Base-by-base conservation (phyloP, 1,140 invertebrate species). In the Drosophila suzukii region DNA sequence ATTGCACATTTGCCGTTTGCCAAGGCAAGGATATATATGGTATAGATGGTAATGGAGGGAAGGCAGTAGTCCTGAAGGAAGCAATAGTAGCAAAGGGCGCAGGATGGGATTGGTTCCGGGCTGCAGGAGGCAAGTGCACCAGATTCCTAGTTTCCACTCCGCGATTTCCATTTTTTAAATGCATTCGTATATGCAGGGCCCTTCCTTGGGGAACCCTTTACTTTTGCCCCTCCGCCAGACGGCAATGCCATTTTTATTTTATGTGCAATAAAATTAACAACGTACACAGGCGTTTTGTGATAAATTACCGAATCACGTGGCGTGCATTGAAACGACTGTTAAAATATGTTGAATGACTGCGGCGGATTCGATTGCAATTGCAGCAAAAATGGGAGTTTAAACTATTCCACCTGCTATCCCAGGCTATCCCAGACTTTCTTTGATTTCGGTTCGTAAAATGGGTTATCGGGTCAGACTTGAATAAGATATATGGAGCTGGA, bases 251-350 rank as follows among this genome's bases (percentile, higher is more conserved):
- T 61, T 68, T 88, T 81, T 76, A 77, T 88, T 91, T 89, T 91
- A 84, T 89, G 78, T 66, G 89, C 90, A 90, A 91, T 91, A 91
- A 91, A 91, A 91, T 91, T 91, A 91, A 91, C 90, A 91, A 57
- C 67, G 43, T 91, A 86, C 90, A 91, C 90, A 91, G 85, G 82
- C 84, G 77, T 89, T 83, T 90, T 91, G 89, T 91, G 85, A 91
- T 91, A 91, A 91, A 91, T 91, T 91, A 86, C 90, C 49, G 62
- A 78, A 73, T 91, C 78, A 91, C 90, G 90, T 91, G 90, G 79
- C 78, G 75, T 83, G 90, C 90, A 79, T 91, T 70, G 66, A 75
- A 91, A 91, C 85, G 81, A 78, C 79, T 82, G 59, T 79, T 72
- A 70, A 85, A 89, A 89, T 89, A 85, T 88, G 88, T 77, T 88